These are phyloP conservation scores for Gadus chalcogrammus DNA, from an alignment of 2,113 vertebrate species.

Conservation along the genomic window DNA sequence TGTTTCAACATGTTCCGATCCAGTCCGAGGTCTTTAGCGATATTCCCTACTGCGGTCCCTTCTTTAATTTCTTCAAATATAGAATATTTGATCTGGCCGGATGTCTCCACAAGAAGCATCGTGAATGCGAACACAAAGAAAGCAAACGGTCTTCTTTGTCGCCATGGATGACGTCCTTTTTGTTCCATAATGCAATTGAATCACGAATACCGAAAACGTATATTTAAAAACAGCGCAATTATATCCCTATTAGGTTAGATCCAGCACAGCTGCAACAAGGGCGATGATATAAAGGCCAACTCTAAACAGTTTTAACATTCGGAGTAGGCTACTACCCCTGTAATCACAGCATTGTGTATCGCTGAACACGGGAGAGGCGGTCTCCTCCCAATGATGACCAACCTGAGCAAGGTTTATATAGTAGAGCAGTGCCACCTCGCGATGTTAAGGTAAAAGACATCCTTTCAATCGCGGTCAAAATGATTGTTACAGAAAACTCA, in stretches of 20 bases:
- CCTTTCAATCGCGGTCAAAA: not conserved
- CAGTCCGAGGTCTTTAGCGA: slow-evolving; percentile 69
- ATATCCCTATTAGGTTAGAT: not conserved
- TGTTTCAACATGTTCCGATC: slow-evolving; percentile 47
- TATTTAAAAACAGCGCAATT: not conserved
- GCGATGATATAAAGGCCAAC: no score
- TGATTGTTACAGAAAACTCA: no score
- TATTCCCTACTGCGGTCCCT: slow-evolving; percentile 68
- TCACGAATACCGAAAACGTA: not conserved
- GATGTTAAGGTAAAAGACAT: not conserved
- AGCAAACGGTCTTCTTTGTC: not conserved
- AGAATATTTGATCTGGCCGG: slow-evolving; percentile 55
- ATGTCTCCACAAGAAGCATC: slow-evolving; percentile 18
- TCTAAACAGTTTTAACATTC: no score
- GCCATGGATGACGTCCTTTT: not conserved
- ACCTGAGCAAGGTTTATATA: not conserved
- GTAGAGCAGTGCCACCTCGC: not conserved
- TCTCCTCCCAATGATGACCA: not conserved
- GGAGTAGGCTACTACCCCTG: not conserved
- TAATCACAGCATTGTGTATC: not conserved
- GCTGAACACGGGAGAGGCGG: not conserved
- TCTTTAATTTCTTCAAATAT: slow-evolving; percentile 67
- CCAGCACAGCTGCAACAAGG: not conserved
- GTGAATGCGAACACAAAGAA: slow-evolving; percentile 7
- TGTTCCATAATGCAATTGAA: slow-evolving; percentile 16